Evolutionary conservation across 2,797 vertebrate genomes (phyloP), one percentile per base, ranked within the genome.

Genomic region (Arremon brunneinucha): DNA sequence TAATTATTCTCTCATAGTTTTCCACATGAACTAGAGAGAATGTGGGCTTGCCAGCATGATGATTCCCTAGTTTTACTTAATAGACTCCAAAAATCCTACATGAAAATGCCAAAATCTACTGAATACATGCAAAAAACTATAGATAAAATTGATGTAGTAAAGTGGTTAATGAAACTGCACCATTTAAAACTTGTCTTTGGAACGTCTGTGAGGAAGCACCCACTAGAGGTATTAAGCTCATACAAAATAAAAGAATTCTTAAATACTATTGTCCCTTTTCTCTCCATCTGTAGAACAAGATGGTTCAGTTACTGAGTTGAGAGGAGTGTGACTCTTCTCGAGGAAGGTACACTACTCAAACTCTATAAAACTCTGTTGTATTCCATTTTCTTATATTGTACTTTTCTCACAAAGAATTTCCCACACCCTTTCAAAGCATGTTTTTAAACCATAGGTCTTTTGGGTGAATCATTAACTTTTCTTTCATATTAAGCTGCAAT

Each of bases 51-150:
- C 20, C 23, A 28, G 47, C 15, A 23, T 26, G n/a, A 49, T 1
- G 0, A 65, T 30, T 9, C 24, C 46, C 34, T 32, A 30, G 27
- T 6, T 75, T 71, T 59, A 59, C 47, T 39, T 22, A 83, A 70
- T 1, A 71, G n/a, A 70, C 60, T 83, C 46, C 4, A 0, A 19
- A 78, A 78, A 3, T n/a, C 46, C 17, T 37, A 12, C 0, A 0
- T 20, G 56, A 41, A 78, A 34, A 46, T 53, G 47, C 12, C 59
- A 71, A 82, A 53, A 62, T n/a, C n/a, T 69, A 53, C 53, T 35
- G 28, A 74, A 60, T 9, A 4, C 4, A 49, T n/a, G 32, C 37
- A 41, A 75, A 77, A 28, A 90, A 5, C 32, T 60, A 27, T 1
- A 46, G 62, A 34, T 17, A 53, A 84, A 87, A 71, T 4, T 15